Evolutionary conservation across 2,888 invertebrate species (phyloP).

Genomic region (Diarsia dahlii): DNA sequence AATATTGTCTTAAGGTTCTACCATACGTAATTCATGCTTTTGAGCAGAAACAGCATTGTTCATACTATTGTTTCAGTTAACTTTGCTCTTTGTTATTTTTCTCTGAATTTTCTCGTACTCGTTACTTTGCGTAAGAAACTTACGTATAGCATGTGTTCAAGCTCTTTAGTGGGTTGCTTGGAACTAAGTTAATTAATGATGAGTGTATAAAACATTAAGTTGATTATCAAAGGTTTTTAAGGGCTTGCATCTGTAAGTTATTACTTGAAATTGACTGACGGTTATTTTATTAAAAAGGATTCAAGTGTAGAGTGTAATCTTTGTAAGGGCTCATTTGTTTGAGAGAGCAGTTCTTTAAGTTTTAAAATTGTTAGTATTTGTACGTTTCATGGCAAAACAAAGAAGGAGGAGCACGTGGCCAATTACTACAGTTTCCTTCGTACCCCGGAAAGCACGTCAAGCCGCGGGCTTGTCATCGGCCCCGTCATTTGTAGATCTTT

Average conservation of each 20-base stretch:
- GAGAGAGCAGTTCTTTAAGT: neutral
- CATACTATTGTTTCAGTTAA: conserved; percentile 28
- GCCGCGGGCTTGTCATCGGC: no score
- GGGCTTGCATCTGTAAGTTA: neutral
- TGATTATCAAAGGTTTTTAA: conserved; percentile 9
- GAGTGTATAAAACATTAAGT: conserved; percentile 5
- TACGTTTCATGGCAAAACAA: neutral
- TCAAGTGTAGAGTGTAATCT: neutral
- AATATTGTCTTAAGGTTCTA: conserved; percentile 6
- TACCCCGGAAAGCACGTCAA: no score
- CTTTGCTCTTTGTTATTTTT: conserved; percentile 35
- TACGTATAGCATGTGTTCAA: conserved; percentile 5
- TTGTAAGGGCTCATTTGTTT: neutral
- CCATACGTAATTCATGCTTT: conserved; percentile 11
- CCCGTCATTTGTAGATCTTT: no score
- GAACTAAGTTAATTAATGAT: neutral
- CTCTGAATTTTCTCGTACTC: neutral
- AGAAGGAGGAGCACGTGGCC: no score
- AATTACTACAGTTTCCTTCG: no score
- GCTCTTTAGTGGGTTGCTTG: neutral
- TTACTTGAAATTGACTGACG: neutral
- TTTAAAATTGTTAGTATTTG: neutral
- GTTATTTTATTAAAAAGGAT: neutral
- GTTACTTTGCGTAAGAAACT: conserved; percentile 23
- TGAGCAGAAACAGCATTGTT: conserved; percentile 28